A percentile compares a stretch with the other conserved stretches of the same genome.
Conservation (phyloP, 2,797 vertebrate genomes). For the Epinephelus coioides region DNA sequence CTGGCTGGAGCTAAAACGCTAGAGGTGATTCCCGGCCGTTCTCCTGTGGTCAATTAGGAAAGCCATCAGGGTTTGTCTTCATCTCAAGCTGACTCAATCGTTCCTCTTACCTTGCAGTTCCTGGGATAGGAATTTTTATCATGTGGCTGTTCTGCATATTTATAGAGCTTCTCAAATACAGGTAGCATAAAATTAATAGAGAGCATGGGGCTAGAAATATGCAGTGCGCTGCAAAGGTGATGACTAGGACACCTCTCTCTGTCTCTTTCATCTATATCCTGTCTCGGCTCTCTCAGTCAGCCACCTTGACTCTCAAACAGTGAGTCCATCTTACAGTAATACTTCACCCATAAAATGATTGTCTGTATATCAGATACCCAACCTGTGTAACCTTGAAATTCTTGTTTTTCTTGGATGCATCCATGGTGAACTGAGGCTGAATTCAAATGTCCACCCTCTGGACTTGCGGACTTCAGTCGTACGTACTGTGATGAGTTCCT, state of each 20-base stretch:
- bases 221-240: slow-evolving; percentile 63
- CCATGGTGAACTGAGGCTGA: too few relatives aligned
- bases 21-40: slow-evolving; percentile 50
- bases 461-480: too few relatives aligned
- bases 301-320: slow-evolving; percentile 29
- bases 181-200: slow-evolving; percentile 69
- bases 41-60: slow-evolving; percentile 72
- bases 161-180: slow-evolving; percentile 73
- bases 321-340: slow-evolving; percentile 36
- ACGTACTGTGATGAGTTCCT: too few relatives aligned
- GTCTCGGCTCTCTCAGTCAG: slow-evolving; percentile 21
- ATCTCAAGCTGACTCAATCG: slow-evolving; percentile 57
- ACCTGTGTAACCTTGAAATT: too few relatives aligned
- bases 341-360: too few relatives aligned
- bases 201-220: slow-evolving; percentile 48
- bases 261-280: slow-evolving; percentile 68
- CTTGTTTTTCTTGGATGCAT: too few relatives aligned
- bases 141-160: slow-evolving; percentile 75
- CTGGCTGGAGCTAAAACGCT: slow-evolving; percentile 49
- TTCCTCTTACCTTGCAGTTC: slow-evolving; percentile 70
- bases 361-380: too few relatives aligned
- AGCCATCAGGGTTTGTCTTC: slow-evolving; percentile 81
- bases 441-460: too few relatives aligned
- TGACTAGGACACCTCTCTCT: slow-evolving; percentile 53
- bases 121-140: slow-evolving; percentile 67